phyloP scores from a whole-genome alignment of 2,797 vertebrate genomes.

The Epinephelus awoara region DNA sequence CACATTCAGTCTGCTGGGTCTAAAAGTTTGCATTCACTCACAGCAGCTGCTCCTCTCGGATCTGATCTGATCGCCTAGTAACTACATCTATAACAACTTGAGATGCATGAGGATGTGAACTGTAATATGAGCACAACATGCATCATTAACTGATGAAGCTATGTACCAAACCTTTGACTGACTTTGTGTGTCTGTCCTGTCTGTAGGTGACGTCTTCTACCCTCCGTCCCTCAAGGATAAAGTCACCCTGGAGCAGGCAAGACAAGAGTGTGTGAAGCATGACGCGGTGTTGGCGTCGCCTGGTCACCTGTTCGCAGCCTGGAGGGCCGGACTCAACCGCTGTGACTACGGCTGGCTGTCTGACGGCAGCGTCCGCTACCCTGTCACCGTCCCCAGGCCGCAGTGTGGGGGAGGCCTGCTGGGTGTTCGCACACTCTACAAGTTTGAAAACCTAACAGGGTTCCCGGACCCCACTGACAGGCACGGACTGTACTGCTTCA shows the following conservation, averaged over 20 bases:
- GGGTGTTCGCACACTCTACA: slow-evolving; percentile 95
- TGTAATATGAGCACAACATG: too few relatives aligned
- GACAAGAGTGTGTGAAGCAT: slow-evolving; percentile 78
- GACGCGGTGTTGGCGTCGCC: slow-evolving; percentile 87
- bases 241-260: slow-evolving; percentile 89
- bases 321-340: slow-evolving; percentile 92
- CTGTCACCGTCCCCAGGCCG: slow-evolving; percentile 88
- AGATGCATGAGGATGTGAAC: too few relatives aligned
- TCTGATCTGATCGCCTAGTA: too few relatives aligned
- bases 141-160: too few relatives aligned
- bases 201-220: slow-evolving; percentile 91
- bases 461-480: slow-evolving; percentile 87
- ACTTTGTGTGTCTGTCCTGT: neutral
- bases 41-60: too few relatives aligned
- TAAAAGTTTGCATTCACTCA: too few relatives aligned
- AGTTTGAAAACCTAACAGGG: slow-evolving; percentile 91
- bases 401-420: slow-evolving; percentile 94
- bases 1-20: too few relatives aligned
- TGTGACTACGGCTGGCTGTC: slow-evolving; percentile 95
- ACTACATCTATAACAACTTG: too few relatives aligned
- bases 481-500: slow-evolving; percentile 93
- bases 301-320: slow-evolving; percentile 92
- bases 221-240: slow-evolving; percentile 74
- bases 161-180: neutral
- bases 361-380: slow-evolving; percentile 95